Percentiles rank a stretch among this genome's conserved stretches.
These are phyloP conservation scores for Meiosimyza decipiens DNA, from an alignment of 2,888 invertebrate genomes.

Conservation along the genomic window DNA sequence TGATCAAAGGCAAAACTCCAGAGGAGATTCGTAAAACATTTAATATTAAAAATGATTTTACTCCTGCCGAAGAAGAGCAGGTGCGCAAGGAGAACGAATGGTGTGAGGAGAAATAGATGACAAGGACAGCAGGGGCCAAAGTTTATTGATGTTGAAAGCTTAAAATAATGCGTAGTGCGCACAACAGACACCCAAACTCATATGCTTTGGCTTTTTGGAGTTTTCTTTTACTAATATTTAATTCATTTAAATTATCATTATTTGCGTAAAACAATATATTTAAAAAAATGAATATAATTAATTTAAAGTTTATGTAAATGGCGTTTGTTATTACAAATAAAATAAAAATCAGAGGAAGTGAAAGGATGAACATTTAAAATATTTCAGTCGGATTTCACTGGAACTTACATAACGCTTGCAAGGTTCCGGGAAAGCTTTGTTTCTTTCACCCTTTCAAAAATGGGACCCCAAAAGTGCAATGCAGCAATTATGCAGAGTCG, in stretches of 20 bases:
- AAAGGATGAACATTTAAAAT: too few species aligned
- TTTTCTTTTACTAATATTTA: too few species aligned
- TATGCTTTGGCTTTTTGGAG: conserved; percentile 4
- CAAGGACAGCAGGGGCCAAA: neutral
- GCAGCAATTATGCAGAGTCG: too few species aligned
- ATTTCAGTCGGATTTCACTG: too few species aligned
- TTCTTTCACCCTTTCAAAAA: too few species aligned
- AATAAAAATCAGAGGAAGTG: neutral
- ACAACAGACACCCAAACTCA: neutral
- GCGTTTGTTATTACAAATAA: conserved; percentile 1
- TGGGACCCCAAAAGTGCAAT: too few species aligned
- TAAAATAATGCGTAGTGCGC: too few species aligned
- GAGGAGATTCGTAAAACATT: conserved; percentile 97
- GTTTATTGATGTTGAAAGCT: too few species aligned
- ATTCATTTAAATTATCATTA: too few species aligned
- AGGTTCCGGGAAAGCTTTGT: too few species aligned
- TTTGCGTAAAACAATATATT: too few species aligned
- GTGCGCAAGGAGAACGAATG: conserved; percentile 97
- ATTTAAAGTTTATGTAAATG: neutral
- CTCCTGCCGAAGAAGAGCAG: conserved; percentile 96
- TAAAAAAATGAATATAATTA: neutral
- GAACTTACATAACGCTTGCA: too few species aligned
- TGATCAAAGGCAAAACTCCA: conserved; percentile 98
- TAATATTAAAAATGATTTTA: conserved; percentile 96
- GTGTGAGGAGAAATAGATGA: conserved; percentile 66